Percentiles rank a stretch among this genome's conserved stretches.
Evolutionary conservation across 2,888 invertebrate genomes (phyloP).

Genomic region (Nymphalis polychloros): DNA sequence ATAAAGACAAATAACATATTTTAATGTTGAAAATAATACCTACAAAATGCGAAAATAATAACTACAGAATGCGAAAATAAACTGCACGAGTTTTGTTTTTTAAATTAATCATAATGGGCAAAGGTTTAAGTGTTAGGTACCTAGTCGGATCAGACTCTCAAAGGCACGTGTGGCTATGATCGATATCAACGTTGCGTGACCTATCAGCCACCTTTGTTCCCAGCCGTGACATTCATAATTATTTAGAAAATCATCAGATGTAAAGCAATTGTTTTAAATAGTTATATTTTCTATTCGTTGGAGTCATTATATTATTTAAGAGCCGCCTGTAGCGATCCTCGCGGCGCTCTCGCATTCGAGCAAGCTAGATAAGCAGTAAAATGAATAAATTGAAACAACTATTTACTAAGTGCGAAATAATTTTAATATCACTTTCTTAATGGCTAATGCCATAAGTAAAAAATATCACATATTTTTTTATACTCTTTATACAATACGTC

Average conservation of each 20-base stretch:
- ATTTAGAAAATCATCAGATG: constrained; percentile 42
- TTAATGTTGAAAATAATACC: no score
- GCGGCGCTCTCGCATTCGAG: constrained; percentile 17
- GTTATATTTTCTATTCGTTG: constrained; percentile 15
- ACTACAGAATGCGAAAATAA: neutral
- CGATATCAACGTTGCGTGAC: constrained; percentile 65
- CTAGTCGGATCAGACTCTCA: constrained; percentile 28
- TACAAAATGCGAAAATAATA: neutral
- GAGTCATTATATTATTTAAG: constrained; percentile 27
- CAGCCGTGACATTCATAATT: constrained; percentile 67
- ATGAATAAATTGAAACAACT: constrained; percentile 15
- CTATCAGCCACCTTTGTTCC: constrained; percentile 58
- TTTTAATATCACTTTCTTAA: neutral
- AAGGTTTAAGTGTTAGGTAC: constrained; percentile 33
- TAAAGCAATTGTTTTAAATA: constrained; percentile 32
- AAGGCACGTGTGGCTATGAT: constrained; percentile 54
- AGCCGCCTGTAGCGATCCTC: constrained; percentile 17
- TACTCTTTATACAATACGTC: no score
- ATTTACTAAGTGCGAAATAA: neutral
- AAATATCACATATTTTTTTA: no score
- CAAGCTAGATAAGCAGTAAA: constrained; percentile 18
- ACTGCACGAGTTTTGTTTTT: neutral
- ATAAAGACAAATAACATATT: no score
- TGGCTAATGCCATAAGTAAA: no score
- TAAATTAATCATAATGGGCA: constrained; percentile 14